Evolutionary conservation across 2,113 vertebrate genomes (phyloP), one percentile per base, ranked within the genome.

Genomic region (Numenius arquata): DNA sequence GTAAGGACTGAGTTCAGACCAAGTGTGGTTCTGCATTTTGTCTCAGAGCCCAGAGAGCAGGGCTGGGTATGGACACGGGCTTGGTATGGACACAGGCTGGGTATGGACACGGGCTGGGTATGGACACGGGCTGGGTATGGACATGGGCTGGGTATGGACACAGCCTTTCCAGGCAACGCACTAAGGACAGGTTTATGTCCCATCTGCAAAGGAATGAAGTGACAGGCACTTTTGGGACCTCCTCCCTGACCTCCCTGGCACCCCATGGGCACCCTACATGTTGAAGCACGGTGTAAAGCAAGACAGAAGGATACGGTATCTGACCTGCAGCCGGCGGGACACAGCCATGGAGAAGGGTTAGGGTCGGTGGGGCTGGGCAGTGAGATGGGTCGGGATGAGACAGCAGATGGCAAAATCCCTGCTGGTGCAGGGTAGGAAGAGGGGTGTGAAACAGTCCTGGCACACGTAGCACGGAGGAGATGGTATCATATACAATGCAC

Each of bases 401-500:
- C 36, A 91, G 52, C 65, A 87, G 91, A 92, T 89, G 91, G 81
- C 61, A 85, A 82, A 79, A 53, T 29, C 70, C 26, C 48, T 85
- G 62, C 50, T 82, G 70, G 80, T 81, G 41, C 58, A 68, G 94
- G 53, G 53, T 9, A 48, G 73, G 81, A 72, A 90, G 66, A 75
- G 53, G 79, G 61, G 38, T 89, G 73, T 79, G 90, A 94, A 87
- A 15, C 66, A 74, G 91, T 70, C 83, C 86, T 93, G 94, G 96
- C 83, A 73, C 85, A 14, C 4, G 0, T 12, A 21, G 62, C 4
- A 0, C 38, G 84, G 58, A 92, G 75, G 86, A 95, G 95, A 95
- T 89, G 77, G 62, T 85, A 92, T 96, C 84, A 0, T 79, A 50
- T 85, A 62, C 90, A 76, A 12, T 62, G 78, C 59, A 74, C 81